phyloP scores from a whole-genome alignment of 2,113 vertebrate species.

The Nothoprocta pentlandii region DNA sequence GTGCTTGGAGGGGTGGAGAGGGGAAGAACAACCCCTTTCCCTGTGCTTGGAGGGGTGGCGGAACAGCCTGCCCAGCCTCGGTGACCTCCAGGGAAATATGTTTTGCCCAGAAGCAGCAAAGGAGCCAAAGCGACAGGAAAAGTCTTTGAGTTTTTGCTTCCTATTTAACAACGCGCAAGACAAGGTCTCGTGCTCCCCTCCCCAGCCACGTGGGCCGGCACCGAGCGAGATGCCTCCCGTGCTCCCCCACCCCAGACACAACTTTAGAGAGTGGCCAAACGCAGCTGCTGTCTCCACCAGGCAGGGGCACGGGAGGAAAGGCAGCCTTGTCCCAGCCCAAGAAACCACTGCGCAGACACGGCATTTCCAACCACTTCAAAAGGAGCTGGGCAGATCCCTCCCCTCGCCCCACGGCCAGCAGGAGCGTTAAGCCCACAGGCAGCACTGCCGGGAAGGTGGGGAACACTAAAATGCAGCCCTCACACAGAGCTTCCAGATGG shows the following conservation, averaged over 20 bases:
- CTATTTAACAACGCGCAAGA: not conserved
- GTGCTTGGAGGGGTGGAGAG: not conserved
- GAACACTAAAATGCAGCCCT: rapidly evolving
- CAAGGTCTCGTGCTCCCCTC: not conserved
- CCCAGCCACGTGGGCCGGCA: not conserved
- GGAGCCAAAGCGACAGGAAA: too few species aligned
- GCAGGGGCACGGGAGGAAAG: not conserved
- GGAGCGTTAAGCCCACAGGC: not conserved
- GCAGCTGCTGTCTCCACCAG: not conserved
- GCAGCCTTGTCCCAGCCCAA: not conserved
- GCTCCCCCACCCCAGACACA: not conserved
- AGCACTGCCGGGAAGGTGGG: not conserved
- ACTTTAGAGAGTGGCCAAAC: not conserved
- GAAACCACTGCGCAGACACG: not conserved
- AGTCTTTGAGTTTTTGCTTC: not conserved
- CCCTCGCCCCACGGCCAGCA: not conserved
- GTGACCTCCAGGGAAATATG: not conserved
- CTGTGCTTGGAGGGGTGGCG: not conserved
- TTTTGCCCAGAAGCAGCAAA: too few species aligned
- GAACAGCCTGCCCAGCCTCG: not conserved
- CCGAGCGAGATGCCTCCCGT: not conserved
- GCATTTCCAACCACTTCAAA: not conserved
- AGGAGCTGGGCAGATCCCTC: rapidly evolving
- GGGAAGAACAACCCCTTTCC: not conserved
- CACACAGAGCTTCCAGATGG: not conserved